Evolutionary conservation across 2,113 vertebrate genomes (phyloP).

Genomic region (Nesogale talazaci): DNA sequence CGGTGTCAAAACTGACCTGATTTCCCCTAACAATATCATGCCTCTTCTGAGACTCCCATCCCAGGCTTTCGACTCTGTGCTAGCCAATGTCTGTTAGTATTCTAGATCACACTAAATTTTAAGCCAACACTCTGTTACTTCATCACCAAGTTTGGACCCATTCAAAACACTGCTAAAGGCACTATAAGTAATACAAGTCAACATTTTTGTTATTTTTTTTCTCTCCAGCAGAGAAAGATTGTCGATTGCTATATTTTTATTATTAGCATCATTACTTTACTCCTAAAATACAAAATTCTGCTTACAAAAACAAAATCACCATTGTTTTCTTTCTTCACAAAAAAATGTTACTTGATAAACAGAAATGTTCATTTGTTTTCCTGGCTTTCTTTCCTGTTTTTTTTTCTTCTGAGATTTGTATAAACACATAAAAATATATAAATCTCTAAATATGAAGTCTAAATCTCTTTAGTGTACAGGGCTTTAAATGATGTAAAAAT

Average conservation of each 20-base stretch:
- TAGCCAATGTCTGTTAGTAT: no score
- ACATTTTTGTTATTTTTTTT: background rate
- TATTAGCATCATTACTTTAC: background rate
- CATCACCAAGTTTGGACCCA: background rate
- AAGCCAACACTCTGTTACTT: background rate
- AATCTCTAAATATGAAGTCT: conserved; percentile 63
- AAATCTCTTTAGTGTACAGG: conserved; percentile 57
- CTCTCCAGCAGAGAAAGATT: background rate
- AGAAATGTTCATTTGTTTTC: conserved; percentile 59
- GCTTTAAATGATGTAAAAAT: conserved; percentile 38
- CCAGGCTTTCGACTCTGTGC: no score
- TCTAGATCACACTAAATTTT: background rate
- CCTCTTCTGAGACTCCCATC: no score
- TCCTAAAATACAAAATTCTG: conserved; percentile 49
- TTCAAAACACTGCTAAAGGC: background rate
- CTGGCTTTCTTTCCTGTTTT: conserved; percentile 44
- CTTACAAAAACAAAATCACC: conserved; percentile 9
- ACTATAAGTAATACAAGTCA: background rate
- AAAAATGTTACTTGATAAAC: conserved; percentile 40
- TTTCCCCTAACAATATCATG: background rate
- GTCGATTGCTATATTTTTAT: conserved; percentile 9
- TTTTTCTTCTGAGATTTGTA: conserved; percentile 54
- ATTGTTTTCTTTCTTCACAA: conserved; percentile 43
- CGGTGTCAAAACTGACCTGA: no score
- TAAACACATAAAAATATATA: conserved; percentile 66